Conservation (phyloP, 1,140 invertebrate genomes). For the Galendromus occidentalis region DNA sequence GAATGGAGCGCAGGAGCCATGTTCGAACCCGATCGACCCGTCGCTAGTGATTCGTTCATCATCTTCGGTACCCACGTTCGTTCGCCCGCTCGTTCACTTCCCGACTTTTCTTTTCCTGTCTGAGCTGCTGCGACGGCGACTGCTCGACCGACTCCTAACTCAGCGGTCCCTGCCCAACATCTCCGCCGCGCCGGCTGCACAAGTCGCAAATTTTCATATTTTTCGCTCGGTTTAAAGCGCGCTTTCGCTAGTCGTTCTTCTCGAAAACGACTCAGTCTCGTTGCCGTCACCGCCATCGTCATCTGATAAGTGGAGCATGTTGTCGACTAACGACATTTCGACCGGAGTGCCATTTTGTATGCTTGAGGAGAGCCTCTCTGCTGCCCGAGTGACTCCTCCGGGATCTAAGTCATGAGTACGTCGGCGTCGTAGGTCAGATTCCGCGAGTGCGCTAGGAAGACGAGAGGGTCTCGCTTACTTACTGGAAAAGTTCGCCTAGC, state of each 20-base stretch:
- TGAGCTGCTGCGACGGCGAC: neutral
- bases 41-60: neutral
- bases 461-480: too few species aligned
- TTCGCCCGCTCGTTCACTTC: neutral
- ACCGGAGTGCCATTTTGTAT: too few species aligned
- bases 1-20: neutral
- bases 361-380: too few species aligned
- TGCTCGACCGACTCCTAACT: neutral
- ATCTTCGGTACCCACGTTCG: neutral
- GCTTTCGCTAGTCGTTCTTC: neutral
- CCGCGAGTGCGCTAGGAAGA: too few species aligned
- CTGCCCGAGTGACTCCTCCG: too few species aligned
- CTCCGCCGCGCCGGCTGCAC: too few species aligned
- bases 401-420: too few species aligned
- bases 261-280: neutral
- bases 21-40: neutral
- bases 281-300: neutral
- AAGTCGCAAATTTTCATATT: slow-evolving; percentile 4
- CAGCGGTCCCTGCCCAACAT: too few species aligned
- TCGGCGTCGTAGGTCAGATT: too few species aligned
- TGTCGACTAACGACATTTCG: too few species aligned
- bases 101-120: neutral
- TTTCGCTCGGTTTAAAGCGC: neutral
- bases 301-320: neutral
- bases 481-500: too few species aligned